Percentiles rank a stretch among this genome's conserved stretches.
Evolutionary conservation across 2,797 vertebrate genomes (phyloP).

Genomic region (Gouania willdenowi): DNA sequence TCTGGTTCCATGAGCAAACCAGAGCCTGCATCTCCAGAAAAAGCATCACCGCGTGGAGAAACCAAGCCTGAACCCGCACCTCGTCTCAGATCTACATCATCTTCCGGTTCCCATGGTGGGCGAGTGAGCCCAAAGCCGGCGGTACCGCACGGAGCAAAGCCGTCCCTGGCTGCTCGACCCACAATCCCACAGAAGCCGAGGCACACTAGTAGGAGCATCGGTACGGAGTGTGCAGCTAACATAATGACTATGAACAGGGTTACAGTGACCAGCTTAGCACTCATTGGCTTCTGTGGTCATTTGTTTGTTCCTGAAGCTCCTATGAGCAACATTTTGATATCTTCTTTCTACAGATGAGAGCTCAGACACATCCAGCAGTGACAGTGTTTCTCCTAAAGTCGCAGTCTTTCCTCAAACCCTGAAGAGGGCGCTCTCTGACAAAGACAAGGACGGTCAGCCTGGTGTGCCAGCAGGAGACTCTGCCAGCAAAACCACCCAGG

Average conservation of each 20-base stretch:
- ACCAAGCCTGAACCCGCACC: constrained; percentile 74
- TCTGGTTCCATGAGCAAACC: constrained; percentile 50
- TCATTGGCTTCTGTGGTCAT: no score
- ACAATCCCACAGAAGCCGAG: constrained; percentile 87
- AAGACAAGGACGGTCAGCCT: constrained; percentile 82
- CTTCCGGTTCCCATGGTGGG: constrained; percentile 50
- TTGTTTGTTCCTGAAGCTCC: no score
- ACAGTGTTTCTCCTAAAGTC: constrained; percentile 74
- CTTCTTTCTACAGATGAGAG: constrained; percentile 76
- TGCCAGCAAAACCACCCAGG: constrained; percentile 78
- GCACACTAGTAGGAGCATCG: constrained; percentile 66
- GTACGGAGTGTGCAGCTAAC: constrained; percentile 51
- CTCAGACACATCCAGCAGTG: constrained; percentile 76
- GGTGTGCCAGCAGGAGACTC: constrained; percentile 71
- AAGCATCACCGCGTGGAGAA: constrained; percentile 71
- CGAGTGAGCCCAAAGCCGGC: constrained; percentile 81
- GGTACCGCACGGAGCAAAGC: constrained; percentile 83
- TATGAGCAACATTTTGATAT: no score
- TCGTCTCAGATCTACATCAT: constrained; percentile 76
- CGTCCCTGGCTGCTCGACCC: constrained; percentile 80
- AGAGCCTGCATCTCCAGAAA: constrained; percentile 77
- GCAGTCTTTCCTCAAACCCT: constrained; percentile 76
- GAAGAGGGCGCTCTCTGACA: constrained; percentile 83
- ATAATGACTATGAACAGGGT: neutral
- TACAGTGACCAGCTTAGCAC: no score